A percentile compares a stretch with the other conserved stretches of the same genome.
Evolutionary conservation across 2,888 invertebrate species (phyloP).

Genomic region (Aleiodes leptofemur): DNA sequence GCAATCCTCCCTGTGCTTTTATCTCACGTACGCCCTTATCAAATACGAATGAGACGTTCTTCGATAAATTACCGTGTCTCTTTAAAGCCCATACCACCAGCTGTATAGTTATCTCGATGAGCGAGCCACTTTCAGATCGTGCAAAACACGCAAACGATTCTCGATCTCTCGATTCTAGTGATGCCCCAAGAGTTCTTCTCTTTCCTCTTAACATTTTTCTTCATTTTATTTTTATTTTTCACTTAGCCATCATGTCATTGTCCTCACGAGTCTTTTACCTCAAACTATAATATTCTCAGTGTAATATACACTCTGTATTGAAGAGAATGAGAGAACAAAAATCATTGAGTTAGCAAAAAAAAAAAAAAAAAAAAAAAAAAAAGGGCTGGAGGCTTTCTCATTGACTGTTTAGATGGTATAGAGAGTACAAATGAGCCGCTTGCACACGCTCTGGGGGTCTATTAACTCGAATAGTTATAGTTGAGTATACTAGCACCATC

Average conservation of each 20-base stretch:
- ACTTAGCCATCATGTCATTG: constrained; percentile 32
- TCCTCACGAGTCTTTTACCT: constrained; percentile 26
- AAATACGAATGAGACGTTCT: constrained; percentile 46
- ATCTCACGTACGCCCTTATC: constrained; percentile 37
- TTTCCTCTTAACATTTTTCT: constrained; percentile 1
- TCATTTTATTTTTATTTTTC: background rate
- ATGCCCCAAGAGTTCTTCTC: constrained; percentile 30
- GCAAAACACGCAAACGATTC: constrained; percentile 43
- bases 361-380: background rate
- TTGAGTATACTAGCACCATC: constrained; percentile 36
- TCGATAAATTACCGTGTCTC: constrained; percentile 50
- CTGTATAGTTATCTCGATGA: constrained; percentile 49
- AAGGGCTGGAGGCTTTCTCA: constrained; percentile 31
- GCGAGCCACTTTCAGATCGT: constrained; percentile 48
- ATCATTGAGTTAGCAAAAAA: too few relatives aligned
- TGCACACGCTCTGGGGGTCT: constrained; percentile 35
- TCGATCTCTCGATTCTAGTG: constrained; percentile 36
- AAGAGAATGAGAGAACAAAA: background rate
- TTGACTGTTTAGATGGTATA: constrained; percentile 21
- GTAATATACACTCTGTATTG: background rate
- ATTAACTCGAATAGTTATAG: constrained; percentile 44
- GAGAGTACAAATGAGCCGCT: constrained; percentile 34
- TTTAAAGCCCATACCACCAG: constrained; percentile 40
- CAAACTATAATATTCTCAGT: constrained; percentile 29
- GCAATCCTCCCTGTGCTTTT: constrained; percentile 5